Evolutionary conservation across 1,140 invertebrate species (phyloP).

Genomic region (Ceratosolen fusciceps): DNA sequence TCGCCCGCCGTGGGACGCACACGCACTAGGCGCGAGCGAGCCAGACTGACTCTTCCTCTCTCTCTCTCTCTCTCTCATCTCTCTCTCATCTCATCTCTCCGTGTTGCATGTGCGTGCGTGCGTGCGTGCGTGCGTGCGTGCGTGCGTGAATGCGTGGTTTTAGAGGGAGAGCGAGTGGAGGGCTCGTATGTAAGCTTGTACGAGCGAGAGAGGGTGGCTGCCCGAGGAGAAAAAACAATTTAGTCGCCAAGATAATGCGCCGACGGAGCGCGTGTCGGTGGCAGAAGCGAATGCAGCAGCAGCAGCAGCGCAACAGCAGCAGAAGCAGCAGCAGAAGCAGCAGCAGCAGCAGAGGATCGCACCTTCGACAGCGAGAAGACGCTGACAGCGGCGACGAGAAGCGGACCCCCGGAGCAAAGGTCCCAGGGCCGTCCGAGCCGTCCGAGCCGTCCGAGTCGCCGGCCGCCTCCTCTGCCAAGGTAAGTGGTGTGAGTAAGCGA

Average conservation of each 20-base stretch:
- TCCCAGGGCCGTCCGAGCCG: neutral
- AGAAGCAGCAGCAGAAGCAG: neutral
- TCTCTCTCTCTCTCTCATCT: too few relatives aligned
- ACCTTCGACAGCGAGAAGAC: neutral
- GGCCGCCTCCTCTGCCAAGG: too few relatives aligned
- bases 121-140: too few relatives aligned
- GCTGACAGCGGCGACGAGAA: slow-evolving; percentile 4
- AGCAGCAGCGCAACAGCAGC: neutral
- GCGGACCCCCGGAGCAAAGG: neutral
- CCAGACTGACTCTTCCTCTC: too few relatives aligned
- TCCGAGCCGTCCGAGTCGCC: neutral
- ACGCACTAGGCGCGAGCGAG: neutral
- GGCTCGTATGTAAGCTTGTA: neutral
- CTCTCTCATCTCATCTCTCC: too few relatives aligned
- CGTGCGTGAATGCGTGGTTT: too few relatives aligned
- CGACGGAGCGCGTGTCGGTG: neutral
- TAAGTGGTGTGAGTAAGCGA: too few relatives aligned
- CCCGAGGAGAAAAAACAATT: neutral
- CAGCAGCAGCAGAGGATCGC: neutral
- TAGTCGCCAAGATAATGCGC: too few relatives aligned
- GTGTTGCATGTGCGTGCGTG: too few relatives aligned
- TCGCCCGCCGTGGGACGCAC: neutral
- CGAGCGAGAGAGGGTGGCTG: neutral
- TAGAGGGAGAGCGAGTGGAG: too few relatives aligned
- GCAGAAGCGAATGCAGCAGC: neutral